Evolutionary conservation across 2,113 vertebrate species (phyloP), one percentile per base, ranked within the genome.

Genomic region (Tragelaphus imberbis): DNA sequence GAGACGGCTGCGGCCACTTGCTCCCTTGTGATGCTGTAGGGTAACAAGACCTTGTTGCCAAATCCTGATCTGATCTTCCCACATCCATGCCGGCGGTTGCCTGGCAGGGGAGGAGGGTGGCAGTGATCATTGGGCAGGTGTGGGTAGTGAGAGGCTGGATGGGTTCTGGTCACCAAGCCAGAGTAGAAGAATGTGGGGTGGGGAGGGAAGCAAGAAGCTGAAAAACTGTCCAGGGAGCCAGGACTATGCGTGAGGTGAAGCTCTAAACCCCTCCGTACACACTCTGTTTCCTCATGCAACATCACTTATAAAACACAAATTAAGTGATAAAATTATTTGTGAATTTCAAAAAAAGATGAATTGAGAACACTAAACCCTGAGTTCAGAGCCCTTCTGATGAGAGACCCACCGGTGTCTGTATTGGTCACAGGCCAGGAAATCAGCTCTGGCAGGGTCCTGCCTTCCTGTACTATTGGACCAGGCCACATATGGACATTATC

Each of bases 1-100:
- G 63, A 79, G 7, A 12, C 1, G 1, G 1, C 51, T 23, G 2
- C 2, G n/a, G n/a, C 30, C 79, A 17, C 51, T 27, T 3, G 12
- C 40, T 68, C 36, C 13, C 55, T 77, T 5, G 27, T 63, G 11
- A 63, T 44, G 19, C 25, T 75, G n/a, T 10, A 13, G 6, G 27
- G 8, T 75, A 25, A 75, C 21, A 75, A 75, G 5, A 75, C n/a
- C 11, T 51, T 0, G 1, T 77, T 19, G 2, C 2, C 17, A 2
- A 3, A 40, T 4, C 14, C 53, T 75, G 23, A 7, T 51, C 27
- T 40, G 30, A 84, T 65, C 65, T 59, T 15, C 25, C 17, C 30
- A 51, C 5, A 12, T 8, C 44, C 23, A 6, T 85, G 5, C 51
- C 5, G n/a, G 77, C 1, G 79, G 51, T 13, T 3, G 12, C 11